These are phyloP conservation scores for Chiloscyllium plagiosum DNA, from an alignment of 2,113 vertebrate genomes.

Conservation along the genomic window DNA sequence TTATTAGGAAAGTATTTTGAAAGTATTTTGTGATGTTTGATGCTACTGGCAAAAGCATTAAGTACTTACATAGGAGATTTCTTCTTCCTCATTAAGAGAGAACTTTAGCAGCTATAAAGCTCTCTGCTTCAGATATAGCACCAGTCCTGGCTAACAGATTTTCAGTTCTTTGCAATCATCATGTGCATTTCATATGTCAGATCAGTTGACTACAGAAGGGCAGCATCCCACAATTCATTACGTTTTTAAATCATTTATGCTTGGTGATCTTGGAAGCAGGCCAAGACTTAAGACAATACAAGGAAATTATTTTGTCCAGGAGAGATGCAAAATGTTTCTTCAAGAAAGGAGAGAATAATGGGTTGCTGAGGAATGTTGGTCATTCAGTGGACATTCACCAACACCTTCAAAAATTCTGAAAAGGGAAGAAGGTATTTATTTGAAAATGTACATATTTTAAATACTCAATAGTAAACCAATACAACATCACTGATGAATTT, in stretches of 20 bases:
- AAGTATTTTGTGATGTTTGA: too few species aligned
- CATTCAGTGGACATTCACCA: conserved; percentile 23
- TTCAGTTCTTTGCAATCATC: neutral
- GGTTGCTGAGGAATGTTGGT: conserved; percentile 33
- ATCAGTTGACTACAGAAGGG: neutral
- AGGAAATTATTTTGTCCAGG: neutral
- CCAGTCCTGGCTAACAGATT: neutral
- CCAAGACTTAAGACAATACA: neutral
- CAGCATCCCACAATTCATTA: neutral
- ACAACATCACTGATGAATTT: neutral
- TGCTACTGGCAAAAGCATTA: too few species aligned
- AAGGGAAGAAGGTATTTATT: neutral
- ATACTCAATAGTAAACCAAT: too few species aligned
- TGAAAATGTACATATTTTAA: neutral
- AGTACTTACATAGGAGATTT: too few species aligned
- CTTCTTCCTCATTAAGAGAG: too few species aligned
- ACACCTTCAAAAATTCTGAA: neutral
- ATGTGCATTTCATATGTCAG: neutral
- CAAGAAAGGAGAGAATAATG: neutral
- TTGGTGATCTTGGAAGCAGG: neutral
- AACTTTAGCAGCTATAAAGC: neutral
- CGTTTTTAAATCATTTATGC: neutral
- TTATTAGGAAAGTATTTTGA: too few species aligned
- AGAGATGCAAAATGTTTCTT: neutral
- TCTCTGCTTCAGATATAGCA: neutral